phyloP scores from a whole-genome alignment of 1,140 invertebrate species.

The Acromyrmex charruanus region DNA sequence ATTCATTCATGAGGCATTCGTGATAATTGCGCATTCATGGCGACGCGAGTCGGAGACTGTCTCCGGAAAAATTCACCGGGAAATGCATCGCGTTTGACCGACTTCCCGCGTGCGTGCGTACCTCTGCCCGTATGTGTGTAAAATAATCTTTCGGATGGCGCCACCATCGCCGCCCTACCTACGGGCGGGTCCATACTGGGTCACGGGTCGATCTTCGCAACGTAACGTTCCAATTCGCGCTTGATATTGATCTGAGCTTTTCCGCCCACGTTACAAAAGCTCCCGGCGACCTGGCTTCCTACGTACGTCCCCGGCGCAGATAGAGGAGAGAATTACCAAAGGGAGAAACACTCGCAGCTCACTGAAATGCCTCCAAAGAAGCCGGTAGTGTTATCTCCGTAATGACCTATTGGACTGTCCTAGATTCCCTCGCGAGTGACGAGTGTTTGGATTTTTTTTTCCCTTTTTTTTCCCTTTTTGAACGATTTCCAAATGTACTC shows the following conservation, averaged over 20 bases:
- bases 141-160: conserved; percentile 76
- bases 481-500: neutral
- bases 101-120: conserved; percentile 26
- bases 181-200: conserved; percentile 85
- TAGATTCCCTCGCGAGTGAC: conserved; percentile 29
- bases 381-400: conserved; percentile 21
- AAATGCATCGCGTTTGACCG: conserved; percentile 50
- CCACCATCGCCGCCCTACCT: conserved; percentile 75
- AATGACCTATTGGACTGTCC: conserved; percentile 39
- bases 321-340: conserved; percentile 42
- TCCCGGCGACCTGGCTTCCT: conserved; percentile 57
- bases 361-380: conserved; percentile 36
- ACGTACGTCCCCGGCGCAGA: conserved; percentile 41
- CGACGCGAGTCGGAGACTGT: neutral
- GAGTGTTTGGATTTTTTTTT: too few species aligned
- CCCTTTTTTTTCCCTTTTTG: too few species aligned
- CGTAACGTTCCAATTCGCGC: conserved; percentile 85
- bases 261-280: conserved; percentile 77
- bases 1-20: neutral
- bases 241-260: conserved; percentile 86
- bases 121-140: neutral
- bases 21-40: neutral
- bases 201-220: conserved; percentile 84
- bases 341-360: conserved; percentile 32
- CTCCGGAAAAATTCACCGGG: conserved; percentile 33